phyloP scores from a whole-genome alignment of 2,113 vertebrate genomes.

The Nyctibius bracteatus region DNA sequence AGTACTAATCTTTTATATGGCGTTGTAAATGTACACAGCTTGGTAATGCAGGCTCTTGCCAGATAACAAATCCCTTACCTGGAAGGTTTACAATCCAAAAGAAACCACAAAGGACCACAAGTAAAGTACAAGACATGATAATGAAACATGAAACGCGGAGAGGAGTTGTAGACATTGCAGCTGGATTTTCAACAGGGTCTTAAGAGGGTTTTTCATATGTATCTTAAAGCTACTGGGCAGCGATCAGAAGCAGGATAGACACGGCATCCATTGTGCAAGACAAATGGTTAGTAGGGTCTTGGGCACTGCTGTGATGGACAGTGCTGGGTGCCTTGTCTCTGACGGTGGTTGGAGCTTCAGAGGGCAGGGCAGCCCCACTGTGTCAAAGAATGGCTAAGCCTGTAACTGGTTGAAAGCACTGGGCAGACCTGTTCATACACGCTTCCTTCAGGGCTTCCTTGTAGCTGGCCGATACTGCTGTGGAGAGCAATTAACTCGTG shows the following conservation, averaged over 20 bases:
- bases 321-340: background rate
- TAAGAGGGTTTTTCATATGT: background rate
- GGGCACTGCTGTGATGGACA: accelerated
- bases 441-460: background rate
- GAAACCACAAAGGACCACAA: background rate
- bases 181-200: background rate
- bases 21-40: background rate
- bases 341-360: accelerated
- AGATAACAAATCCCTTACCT: constrained; percentile 22
- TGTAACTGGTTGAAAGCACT: background rate
- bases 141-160: background rate
- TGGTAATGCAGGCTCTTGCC: background rate
- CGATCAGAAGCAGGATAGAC: background rate
- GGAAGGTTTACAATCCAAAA: background rate
- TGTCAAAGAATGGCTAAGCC: background rate
- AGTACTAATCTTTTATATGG: constrained; percentile 43
- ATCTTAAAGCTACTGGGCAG: background rate
- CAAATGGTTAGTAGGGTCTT: background rate
- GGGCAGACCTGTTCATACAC: background rate
- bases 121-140: background rate
- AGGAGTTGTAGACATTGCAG: background rate
- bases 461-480: background rate
- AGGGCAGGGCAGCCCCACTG: background rate
- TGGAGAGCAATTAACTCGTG: accelerated
- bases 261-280: background rate